These are phyloP conservation scores for Drosophila rufa DNA, from an alignment of 1,140 invertebrate species.

Conservation along the genomic window DNA sequence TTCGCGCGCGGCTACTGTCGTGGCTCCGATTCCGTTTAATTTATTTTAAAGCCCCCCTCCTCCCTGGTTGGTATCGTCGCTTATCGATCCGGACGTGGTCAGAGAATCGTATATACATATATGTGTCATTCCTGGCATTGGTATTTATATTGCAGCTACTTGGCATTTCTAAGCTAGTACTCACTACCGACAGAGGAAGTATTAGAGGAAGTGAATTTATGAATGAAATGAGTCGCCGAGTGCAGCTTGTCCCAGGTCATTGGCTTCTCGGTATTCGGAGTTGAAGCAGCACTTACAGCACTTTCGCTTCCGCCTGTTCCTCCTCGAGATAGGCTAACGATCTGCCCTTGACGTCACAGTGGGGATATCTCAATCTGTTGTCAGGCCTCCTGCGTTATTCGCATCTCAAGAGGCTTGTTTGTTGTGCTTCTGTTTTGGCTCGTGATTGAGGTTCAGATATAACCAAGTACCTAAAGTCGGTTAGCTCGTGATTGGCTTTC, in stretches of 20 bases:
- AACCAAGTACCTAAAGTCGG: conserved; percentile 14
- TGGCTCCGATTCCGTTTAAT: conserved; percentile 33
- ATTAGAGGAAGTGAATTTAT: conserved; percentile 62
- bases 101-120: conserved; percentile 22
- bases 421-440: not conserved
- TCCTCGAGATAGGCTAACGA: not conserved
- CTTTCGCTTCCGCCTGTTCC: not conserved
- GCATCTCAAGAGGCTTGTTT: conserved; percentile 38
- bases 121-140: conserved; percentile 61
- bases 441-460: conserved; percentile 20
- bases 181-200: conserved; percentile 56
- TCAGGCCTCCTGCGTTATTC: conserved; percentile 25
- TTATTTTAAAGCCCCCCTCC: conserved; percentile 39
- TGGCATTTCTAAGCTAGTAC: conserved; percentile 1
- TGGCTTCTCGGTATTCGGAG: not conserved
- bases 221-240: conserved; percentile 46
- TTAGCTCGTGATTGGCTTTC: conserved; percentile 24
- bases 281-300: conserved; percentile 12
- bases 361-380: conserved; percentile 26
- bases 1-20: conserved; percentile 16
- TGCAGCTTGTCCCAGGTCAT: conserved; percentile 59
- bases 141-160: conserved; percentile 68
- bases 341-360: conserved; percentile 31
- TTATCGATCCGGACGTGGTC: conserved; percentile 32
- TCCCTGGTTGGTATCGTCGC: conserved; percentile 24